Conservation (phyloP, 2,888 invertebrate species). For the Buathra laborator region DNA sequence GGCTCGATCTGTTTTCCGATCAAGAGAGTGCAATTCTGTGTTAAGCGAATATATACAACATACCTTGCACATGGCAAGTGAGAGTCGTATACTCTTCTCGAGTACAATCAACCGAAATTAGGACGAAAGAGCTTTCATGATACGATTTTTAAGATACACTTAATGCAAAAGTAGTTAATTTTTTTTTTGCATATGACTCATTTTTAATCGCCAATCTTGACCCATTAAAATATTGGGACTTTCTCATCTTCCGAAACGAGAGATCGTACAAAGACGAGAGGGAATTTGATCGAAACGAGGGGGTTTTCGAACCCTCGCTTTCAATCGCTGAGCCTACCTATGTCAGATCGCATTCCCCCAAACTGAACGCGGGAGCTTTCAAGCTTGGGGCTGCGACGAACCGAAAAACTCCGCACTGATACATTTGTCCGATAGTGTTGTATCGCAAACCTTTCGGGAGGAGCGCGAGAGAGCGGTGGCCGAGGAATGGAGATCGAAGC, state of each 20-base stretch:
- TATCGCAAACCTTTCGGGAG: conserved; percentile 42
- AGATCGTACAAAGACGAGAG: neutral
- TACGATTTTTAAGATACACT: neutral
- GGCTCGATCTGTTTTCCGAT: conserved; percentile 73
- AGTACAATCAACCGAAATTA: conserved; percentile 39
- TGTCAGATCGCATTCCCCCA: conserved; percentile 25
- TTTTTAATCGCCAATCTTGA: neutral
- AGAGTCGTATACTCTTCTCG: conserved; percentile 33
- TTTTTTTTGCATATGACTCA: neutral
- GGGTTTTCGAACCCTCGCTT: conserved; percentile 43
- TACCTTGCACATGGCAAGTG: conserved; percentile 46
- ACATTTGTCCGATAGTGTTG: conserved; percentile 40
- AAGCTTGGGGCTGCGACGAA: conserved; percentile 30
- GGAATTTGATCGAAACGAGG: conserved; percentile 49
- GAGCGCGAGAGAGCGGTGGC: conserved; percentile 28
- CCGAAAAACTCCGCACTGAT: conserved; percentile 52
- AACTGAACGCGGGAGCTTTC: conserved; percentile 17
- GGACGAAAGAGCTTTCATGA: neutral
- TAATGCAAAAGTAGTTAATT: neutral
- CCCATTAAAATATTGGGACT: neutral
- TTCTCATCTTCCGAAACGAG: neutral
- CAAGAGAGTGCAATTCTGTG: conserved; percentile 79
- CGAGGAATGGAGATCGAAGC: conserved; percentile 35
- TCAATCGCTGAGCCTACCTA: conserved; percentile 19
- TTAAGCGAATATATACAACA: conserved; percentile 65